Conservation (phyloP, 2,888 invertebrate genomes). For the Lepetodrilus schrolli region DNA sequence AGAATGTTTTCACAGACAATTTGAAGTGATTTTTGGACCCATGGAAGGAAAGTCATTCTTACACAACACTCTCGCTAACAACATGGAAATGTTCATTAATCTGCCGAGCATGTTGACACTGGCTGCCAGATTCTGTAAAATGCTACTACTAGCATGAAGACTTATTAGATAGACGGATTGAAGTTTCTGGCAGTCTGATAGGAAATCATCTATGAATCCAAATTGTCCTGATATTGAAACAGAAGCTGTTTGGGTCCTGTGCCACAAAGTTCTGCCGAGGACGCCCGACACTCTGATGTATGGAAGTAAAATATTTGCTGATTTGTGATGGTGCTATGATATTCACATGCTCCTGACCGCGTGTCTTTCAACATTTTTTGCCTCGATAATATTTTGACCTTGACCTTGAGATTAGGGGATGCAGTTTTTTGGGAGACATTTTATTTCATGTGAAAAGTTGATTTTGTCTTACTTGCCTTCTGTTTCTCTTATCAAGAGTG, state of each 20-base stretch:
- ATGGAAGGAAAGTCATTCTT: too few species aligned
- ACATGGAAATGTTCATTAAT: too few species aligned
- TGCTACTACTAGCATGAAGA: too few species aligned
- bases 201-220: too few species aligned
- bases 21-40: too few species aligned
- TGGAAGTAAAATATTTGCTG: not conserved
- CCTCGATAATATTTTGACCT: slow-evolving; percentile 15
- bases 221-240: too few species aligned
- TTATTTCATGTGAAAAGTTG: slow-evolving; percentile 11
- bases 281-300: not conserved
- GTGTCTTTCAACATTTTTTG: slow-evolving; percentile 20
- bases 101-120: too few species aligned
- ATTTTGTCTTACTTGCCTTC: slow-evolving; percentile 4
- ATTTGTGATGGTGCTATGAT: slow-evolving; percentile 22
- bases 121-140: too few species aligned
- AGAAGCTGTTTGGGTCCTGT: not conserved
- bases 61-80: too few species aligned
- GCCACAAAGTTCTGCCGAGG: not conserved
- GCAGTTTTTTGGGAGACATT: slow-evolving; percentile 25
- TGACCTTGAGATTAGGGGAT: slow-evolving; percentile 18
- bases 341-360: slow-evolving; percentile 17
- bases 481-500: not conserved
- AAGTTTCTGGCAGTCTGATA: too few species aligned
- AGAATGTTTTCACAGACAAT: too few species aligned
- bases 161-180: too few species aligned